phyloP scores from a whole-genome alignment of 2,888 invertebrate genomes.

The Epinotia nisella region DNA sequence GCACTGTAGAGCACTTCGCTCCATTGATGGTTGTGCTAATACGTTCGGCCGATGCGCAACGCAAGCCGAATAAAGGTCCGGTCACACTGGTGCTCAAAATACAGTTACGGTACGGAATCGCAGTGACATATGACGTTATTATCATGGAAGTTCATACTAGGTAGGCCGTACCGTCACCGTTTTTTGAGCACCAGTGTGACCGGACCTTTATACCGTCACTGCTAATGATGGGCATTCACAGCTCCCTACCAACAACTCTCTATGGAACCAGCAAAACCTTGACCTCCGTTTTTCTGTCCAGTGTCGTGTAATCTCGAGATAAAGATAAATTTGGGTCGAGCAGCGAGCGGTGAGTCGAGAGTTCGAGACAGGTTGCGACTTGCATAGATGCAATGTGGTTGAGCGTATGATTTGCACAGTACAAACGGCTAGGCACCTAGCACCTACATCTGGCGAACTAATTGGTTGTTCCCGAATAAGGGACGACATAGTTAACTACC shows the following conservation, averaged over 20 bases:
- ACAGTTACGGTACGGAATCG: no score
- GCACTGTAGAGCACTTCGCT: conserved; percentile 28
- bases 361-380: not conserved
- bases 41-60: conserved; percentile 10
- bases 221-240: not conserved
- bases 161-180: no score
- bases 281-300: not conserved
- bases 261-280: not conserved
- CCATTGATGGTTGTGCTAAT: conserved; percentile 15
- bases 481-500: not conserved
- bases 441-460: not conserved
- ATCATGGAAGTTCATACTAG: no score
- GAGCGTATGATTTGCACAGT: not conserved
- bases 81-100: no score
- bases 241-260: not conserved
- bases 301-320: no score
- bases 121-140: no score
- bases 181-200: no score
- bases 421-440: not conserved
- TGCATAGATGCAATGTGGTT: not conserved
- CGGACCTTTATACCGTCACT: not conserved
- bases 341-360: not conserved
- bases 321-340: not conserved
- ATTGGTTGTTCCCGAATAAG: not conserved
- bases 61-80: no score